Conservation (phyloP, 2,113 vertebrate genomes). For the Addax nasomaculatus region DNA sequence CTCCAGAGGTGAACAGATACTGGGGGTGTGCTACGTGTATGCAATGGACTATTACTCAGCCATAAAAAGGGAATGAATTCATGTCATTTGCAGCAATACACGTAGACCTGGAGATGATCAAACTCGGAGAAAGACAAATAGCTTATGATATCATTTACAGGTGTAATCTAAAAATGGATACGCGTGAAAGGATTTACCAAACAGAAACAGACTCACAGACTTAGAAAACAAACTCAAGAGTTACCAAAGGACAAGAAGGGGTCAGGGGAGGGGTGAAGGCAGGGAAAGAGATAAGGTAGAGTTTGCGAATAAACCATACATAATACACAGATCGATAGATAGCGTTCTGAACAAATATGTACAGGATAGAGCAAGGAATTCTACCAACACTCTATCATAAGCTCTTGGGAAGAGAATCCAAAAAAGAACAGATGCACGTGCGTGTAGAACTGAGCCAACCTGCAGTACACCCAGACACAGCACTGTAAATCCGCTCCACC, state of each 20-base stretch:
- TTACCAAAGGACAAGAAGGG: neutral
- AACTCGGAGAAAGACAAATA: neutral
- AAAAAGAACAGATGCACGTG: neutral
- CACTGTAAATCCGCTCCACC: neutral
- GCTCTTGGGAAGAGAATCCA: neutral
- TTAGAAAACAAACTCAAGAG: neutral
- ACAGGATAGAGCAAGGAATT: neutral
- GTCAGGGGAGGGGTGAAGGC: neutral
- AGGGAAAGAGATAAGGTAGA: neutral
- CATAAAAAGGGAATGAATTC: neutral
- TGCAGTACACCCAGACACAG: neutral
- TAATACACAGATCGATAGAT: neutral
- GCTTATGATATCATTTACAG: neutral
- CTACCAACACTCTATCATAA: neutral
- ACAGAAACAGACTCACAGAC: neutral
- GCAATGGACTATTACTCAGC: neutral
- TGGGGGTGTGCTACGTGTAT: neutral
- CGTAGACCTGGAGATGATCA: neutral
- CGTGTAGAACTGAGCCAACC: neutral
- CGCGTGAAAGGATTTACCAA: neutral
- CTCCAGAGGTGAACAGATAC: neutral
- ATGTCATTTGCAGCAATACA: neutral
- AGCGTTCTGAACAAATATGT: neutral
- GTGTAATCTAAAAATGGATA: neutral
- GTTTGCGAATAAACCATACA: neutral